Evolutionary conservation across 64 coral and sea anemone species (phyloP).

Genomic region (Montipora foliosa): DNA sequence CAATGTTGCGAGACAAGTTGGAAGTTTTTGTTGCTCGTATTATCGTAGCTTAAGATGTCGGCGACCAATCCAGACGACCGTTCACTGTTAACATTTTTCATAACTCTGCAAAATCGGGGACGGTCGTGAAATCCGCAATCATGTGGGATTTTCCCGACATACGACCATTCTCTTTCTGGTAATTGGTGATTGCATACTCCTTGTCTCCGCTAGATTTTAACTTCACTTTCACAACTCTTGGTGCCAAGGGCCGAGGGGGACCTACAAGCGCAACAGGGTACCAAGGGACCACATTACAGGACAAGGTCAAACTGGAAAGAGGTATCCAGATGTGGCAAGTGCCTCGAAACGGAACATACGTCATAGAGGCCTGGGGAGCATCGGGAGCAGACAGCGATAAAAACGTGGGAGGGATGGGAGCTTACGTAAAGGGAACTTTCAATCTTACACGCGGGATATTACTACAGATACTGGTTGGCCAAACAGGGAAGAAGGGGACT

Average conservation of each 20-base stretch:
- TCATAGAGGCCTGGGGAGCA: conserved; percentile 77
- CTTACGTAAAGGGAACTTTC: conserved; percentile 75
- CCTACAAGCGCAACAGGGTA: conserved; percentile 51
- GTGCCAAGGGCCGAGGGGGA: conserved; percentile 7
- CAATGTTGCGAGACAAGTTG: too few relatives aligned
- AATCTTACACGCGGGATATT: conserved; percentile 19
- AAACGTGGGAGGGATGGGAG: conserved; percentile 46
- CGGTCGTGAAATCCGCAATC: too few relatives aligned
- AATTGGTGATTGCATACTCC: too few relatives aligned
- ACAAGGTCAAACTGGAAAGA: conserved; percentile 30
- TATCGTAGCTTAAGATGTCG: too few relatives aligned
- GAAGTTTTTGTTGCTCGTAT: too few relatives aligned
- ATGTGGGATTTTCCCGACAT: too few relatives aligned
- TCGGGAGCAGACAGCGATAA: conserved; percentile 49
- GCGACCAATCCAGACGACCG: too few relatives aligned
- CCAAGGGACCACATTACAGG: conserved; percentile 60
- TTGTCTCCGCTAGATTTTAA: conserved; percentile 41
- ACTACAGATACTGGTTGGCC: conserved; percentile 69
- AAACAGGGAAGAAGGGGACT: conserved; percentile 21
- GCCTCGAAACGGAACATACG: conserved; percentile 62
- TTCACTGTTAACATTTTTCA: too few relatives aligned
- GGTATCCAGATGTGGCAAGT: conserved; percentile 79
- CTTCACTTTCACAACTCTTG: conserved; percentile 69
- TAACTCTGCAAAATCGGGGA: too few relatives aligned
- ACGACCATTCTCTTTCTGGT: too few relatives aligned